A percentile compares a stretch with the other conserved stretches of the same genome.
Conservation (phyloP, 2,797 vertebrate genomes). For the Etheostoma perlongum region DNA sequence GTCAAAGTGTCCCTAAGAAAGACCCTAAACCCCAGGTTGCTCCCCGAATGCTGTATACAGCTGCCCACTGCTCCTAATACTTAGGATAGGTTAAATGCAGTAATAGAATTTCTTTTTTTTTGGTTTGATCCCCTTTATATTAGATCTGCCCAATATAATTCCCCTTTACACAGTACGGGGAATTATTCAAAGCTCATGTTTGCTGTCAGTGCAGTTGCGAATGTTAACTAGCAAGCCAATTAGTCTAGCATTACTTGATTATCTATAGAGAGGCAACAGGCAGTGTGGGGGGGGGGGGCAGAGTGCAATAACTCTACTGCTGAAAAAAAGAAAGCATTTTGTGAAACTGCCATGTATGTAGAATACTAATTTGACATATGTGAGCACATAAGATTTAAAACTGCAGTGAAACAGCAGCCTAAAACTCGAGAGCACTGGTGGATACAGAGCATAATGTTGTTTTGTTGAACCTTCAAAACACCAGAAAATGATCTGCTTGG, state of each 20-base stretch:
- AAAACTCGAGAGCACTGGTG: neutral
- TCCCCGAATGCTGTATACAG: too few species aligned
- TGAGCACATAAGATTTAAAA: constrained; percentile 7
- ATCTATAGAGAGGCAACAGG: neutral
- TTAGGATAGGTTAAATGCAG: too few species aligned
- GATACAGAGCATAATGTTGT: neutral
- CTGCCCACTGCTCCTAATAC: too few species aligned
- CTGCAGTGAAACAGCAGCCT: neutral
- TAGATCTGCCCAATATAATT: neutral
- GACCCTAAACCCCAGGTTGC: too few species aligned
- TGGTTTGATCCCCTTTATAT: neutral
- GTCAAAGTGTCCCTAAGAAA: too few species aligned
- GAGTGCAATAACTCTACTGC: neutral
- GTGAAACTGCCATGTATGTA: neutral
- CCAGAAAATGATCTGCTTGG: neutral
- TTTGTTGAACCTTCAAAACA: constrained; percentile 8
- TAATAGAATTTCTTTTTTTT: too few species aligned
- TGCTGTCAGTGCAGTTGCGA: neutral
- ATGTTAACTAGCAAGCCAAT: constrained; percentile 25
- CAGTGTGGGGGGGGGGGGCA: constrained; percentile 2
- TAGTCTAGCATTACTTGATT: constrained; percentile 16
- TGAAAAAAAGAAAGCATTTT: constrained; percentile 4
- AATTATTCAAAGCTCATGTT: constrained; percentile 8
- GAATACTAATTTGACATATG: constrained; percentile 15
- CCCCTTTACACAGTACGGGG: neutral